Conservation (phyloP, 2,888 invertebrate species). For the Dolomedes plantarius region DNA sequence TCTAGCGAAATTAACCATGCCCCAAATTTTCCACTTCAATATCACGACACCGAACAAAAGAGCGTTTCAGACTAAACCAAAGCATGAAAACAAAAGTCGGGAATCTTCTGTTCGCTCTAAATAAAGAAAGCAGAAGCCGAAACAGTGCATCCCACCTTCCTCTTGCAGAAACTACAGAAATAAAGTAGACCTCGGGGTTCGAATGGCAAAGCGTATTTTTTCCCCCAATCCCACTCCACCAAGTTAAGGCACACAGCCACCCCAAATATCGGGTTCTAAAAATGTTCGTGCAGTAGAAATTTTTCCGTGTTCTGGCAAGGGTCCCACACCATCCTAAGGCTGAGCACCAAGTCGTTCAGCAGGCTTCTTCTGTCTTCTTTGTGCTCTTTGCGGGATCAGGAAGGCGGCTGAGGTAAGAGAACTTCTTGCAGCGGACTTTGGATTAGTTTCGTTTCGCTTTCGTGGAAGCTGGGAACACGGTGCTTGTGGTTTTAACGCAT, state of each 20-base stretch:
- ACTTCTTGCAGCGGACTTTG: slow-evolving; percentile 19
- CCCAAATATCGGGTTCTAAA: slow-evolving; percentile 69
- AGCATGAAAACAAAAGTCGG: slow-evolving; percentile 27
- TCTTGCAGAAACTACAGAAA: slow-evolving; percentile 54
- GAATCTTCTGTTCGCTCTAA: slow-evolving; percentile 35
- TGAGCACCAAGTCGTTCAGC: slow-evolving; percentile 13
- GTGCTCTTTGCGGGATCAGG: slow-evolving; percentile 54
- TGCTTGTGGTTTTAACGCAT: background rate
- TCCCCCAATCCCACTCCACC: slow-evolving; percentile 46
- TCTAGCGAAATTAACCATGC: too few species aligned
- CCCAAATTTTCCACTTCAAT: slow-evolving; percentile 11
- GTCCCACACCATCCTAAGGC: slow-evolving; percentile 48
- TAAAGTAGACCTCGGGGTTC: slow-evolving; percentile 65
- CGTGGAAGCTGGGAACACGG: slow-evolving; percentile 33
- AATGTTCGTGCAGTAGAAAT: slow-evolving; percentile 62
- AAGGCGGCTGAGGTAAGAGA: slow-evolving; percentile 48
- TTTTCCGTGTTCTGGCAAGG: slow-evolving; percentile 55
- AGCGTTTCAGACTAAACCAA: background rate
- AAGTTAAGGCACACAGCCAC: slow-evolving; percentile 61
- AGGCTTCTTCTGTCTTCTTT: slow-evolving; percentile 41
- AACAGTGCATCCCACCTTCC: slow-evolving; percentile 24
- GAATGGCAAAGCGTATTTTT: slow-evolving; percentile 63
- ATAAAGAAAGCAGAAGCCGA: slow-evolving; percentile 50
- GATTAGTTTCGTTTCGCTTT: slow-evolving; percentile 20
- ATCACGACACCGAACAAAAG: slow-evolving; percentile 15